These are phyloP conservation scores for Artibeus jamaicensis DNA, from an alignment of 2,797 vertebrate species.

Conservation along the genomic window DNA sequence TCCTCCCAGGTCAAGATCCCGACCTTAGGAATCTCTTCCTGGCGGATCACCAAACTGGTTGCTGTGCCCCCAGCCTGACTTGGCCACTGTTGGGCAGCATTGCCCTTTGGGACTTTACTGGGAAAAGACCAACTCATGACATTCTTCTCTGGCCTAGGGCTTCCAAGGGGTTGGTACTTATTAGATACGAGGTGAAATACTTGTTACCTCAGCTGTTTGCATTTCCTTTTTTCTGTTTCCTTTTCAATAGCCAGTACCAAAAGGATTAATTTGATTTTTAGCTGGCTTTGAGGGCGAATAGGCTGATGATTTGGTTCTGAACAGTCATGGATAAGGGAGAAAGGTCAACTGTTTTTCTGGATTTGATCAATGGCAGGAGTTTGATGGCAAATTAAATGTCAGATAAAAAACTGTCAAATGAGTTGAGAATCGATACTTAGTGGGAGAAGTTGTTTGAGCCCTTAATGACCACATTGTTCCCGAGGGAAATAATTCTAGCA, in stretches of 20 bases:
- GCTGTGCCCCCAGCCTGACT: neutral
- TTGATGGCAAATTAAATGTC: conserved; percentile 77
- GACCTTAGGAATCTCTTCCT: neutral
- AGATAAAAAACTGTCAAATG: conserved; percentile 62
- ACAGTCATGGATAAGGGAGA: conserved; percentile 46
- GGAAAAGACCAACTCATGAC: neutral
- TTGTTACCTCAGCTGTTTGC: neutral
- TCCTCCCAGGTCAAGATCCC: neutral
- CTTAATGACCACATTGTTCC: conserved; percentile 12
- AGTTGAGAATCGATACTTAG: conserved; percentile 72
- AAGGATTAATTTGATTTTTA: conserved; percentile 20
- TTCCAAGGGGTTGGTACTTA: neutral
- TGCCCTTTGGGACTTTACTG: neutral
- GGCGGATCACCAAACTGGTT: neutral
- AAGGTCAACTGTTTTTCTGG: conserved; percentile 60
- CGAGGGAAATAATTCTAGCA: conserved; percentile 40
- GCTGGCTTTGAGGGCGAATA: neutral
- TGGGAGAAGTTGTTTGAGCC: conserved; percentile 42
- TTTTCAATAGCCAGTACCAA: neutral
- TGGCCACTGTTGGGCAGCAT: neutral
- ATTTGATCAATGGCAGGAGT: conserved; percentile 72
- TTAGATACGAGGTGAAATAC: neutral
- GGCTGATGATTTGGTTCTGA: conserved; percentile 39
- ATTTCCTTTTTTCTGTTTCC: neutral
- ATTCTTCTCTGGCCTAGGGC: neutral